A percentile compares a stretch with the other conserved stretches of the same genome.
Evolutionary conservation across 2,113 vertebrate species (phyloP).

Genomic region (Rhombomys opimus): DNA sequence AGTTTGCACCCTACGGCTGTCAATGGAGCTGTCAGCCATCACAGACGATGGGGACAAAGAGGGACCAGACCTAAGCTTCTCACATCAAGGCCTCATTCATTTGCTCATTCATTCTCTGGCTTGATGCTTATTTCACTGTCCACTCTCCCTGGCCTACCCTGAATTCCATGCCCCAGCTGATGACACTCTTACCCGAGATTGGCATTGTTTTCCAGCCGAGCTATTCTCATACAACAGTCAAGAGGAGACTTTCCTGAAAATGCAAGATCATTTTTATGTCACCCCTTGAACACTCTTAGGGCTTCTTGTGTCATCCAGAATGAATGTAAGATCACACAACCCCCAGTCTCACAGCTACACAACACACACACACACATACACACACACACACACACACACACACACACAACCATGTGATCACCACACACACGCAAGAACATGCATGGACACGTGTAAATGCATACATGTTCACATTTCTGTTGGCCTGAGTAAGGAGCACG

Average conservation of each 20-base stretch:
- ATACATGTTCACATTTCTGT: not conserved
- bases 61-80: not conserved
- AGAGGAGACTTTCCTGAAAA: not conserved
- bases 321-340: not conserved
- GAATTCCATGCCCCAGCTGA: fast-evolving
- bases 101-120: not conserved
- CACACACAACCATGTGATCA: not conserved
- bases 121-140: not conserved
- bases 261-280: not conserved
- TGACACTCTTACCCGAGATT: not conserved
- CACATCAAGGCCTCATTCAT: not conserved
- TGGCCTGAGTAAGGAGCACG: not conserved
- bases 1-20: fast-evolving
- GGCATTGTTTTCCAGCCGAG: not conserved
- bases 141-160: not conserved
- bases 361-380: not conserved
- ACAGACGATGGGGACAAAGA: fast-evolving
- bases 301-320: not conserved
- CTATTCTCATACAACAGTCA: not conserved
- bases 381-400: not conserved
- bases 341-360: not conserved
- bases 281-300: not conserved
- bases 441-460: not conserved
- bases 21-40: fast-evolving
- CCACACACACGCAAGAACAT: not conserved